Conservation (phyloP, 2,113 vertebrate species). For the Ailurus styani region DNA sequence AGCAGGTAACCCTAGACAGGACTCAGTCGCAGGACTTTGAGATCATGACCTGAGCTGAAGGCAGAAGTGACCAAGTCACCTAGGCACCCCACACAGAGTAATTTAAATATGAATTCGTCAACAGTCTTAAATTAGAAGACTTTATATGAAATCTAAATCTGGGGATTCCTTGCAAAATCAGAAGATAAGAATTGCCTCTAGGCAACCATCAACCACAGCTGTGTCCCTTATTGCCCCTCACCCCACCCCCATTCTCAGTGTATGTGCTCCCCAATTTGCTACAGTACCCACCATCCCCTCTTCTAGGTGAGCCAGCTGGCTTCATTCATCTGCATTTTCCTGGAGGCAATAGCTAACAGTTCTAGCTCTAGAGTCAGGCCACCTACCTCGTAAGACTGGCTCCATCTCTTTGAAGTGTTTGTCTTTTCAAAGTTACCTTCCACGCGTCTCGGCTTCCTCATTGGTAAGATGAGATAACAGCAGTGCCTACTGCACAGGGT, state of each 20-base stretch:
- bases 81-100: neutral
- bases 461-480: neutral
- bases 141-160: neutral
- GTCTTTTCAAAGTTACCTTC: neutral
- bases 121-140: neutral
- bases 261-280: neutral
- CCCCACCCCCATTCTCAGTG: too few relatives aligned
- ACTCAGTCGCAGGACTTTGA: neutral
- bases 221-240: neutral
- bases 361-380: neutral
- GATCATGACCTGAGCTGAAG: neutral
- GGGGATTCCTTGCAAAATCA: neutral
- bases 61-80: neutral
- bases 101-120: neutral
- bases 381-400: neutral
- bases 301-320: neutral
- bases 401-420: neutral
- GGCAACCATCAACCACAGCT: neutral
- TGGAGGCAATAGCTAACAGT: neutral
- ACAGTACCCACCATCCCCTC: too few relatives aligned
- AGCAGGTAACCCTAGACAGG: neutral
- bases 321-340: neutral
- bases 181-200: neutral
- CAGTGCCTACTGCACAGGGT: neutral
- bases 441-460: neutral